Conservation (phyloP, 1,140 invertebrate species). For the Cherax destructor region DNA sequence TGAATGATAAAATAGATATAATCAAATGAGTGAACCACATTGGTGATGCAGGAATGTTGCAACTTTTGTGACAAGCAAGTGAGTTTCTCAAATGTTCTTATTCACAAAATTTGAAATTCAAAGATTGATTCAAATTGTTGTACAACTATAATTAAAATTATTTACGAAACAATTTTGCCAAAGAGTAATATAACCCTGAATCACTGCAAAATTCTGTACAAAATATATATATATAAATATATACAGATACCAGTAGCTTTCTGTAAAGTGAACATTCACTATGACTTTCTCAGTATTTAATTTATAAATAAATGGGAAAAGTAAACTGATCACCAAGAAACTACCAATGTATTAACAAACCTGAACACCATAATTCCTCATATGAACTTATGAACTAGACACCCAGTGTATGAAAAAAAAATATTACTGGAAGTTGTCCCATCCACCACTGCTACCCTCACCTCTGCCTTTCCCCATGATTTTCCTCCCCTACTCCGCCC, state of each 20-base stretch:
- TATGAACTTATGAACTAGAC: constrained; percentile 5
- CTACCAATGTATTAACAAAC: constrained; percentile 25
- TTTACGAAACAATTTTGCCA: neutral
- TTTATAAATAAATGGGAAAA: neutral
- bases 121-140: neutral
- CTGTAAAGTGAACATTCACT: neutral
- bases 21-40: constrained; percentile 35
- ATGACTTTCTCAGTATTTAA: neutral
- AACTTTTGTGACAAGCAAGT: neutral
- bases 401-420: neutral
- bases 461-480: constrained; percentile 18
- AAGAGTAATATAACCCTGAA: neutral
- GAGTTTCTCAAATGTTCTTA: neutral
- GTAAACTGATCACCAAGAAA: neutral
- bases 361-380: constrained; percentile 47
- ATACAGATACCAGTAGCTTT: neutral
- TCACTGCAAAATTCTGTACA: neutral
- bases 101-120: neutral
- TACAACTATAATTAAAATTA: neutral
- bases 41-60: constrained; percentile 46
- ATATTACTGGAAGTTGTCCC: constrained; percentile 53
- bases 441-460: constrained; percentile 36
- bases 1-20: constrained; percentile 53
- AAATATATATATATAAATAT: neutral
- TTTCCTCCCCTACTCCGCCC: constrained; percentile 30